Evolutionary conservation across 2,888 invertebrate genomes (phyloP).

Genomic region (Rhagonycha lutea): DNA sequence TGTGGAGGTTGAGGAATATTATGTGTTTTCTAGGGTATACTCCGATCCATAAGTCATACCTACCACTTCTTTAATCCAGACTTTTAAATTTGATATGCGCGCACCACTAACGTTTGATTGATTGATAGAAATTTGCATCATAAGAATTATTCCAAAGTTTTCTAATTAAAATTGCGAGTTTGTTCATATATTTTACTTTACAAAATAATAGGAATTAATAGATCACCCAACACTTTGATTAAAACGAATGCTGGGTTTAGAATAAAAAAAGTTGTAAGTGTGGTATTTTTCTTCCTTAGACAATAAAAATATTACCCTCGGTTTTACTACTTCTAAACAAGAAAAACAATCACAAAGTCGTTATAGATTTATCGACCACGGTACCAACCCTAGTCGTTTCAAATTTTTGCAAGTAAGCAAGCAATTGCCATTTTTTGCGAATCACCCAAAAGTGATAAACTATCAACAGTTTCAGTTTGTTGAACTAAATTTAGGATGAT

Average conservation of each 20-base stretch:
- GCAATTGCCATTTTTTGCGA: not conserved
- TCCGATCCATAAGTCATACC: conserved; percentile 46
- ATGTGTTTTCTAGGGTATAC: conserved; percentile 52
- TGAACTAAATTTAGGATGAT: not conserved
- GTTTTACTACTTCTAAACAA: not conserved
- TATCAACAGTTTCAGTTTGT: not conserved
- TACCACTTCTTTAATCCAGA: conserved; percentile 29
- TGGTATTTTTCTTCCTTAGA: not conserved
- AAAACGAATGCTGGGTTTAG: not conserved
- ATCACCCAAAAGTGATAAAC: not conserved
- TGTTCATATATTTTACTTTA: not conserved
- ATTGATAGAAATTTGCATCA: not conserved
- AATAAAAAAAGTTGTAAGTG: not conserved
- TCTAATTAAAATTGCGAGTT: not conserved
- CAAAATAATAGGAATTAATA: not conserved
- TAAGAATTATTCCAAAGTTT: not conserved
- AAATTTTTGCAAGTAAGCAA: not conserved
- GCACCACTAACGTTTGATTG: not conserved
- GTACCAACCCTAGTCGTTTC: not conserved
- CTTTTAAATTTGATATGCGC: conserved; percentile 43
- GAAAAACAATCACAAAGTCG: not conserved
- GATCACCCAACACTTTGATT: not conserved
- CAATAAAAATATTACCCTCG: not conserved
- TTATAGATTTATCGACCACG: not conserved
- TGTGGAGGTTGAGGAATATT: conserved; percentile 43